These are phyloP conservation scores for Drosophila ogumai DNA, from an alignment of 1,140 invertebrate genomes.

Conservation along the genomic window DNA sequence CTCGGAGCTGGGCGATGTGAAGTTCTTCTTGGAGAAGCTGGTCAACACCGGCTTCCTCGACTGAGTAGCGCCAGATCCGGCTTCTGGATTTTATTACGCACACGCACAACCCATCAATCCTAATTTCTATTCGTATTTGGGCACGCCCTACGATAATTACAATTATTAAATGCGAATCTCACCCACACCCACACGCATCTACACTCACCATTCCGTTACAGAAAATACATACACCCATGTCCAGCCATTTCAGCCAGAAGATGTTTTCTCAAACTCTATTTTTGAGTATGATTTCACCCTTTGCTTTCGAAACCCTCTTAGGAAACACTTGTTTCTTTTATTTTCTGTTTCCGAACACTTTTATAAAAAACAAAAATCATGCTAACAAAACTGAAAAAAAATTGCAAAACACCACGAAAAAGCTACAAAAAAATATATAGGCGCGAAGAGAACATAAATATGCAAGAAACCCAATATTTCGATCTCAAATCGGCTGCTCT, in stretches of 20 bases:
- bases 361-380: slow-evolving; percentile 59
- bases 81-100: slow-evolving; percentile 88
- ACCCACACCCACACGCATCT: slow-evolving; percentile 22
- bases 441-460: slow-evolving; percentile 30
- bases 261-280: slow-evolving; percentile 63
- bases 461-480: slow-evolving; percentile 23
- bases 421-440: slow-evolving; percentile 42
- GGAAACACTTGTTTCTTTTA: slow-evolving; percentile 5
- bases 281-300: slow-evolving; percentile 31
- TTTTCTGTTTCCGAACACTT: slow-evolving; percentile 35
- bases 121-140: slow-evolving; percentile 87
- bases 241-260: slow-evolving; percentile 32
- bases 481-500: slow-evolving; percentile 43
- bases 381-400: slow-evolving; percentile 58
- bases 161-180: slow-evolving; percentile 70
- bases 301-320: slow-evolving; percentile 22
- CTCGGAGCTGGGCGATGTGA: slow-evolving; percentile 97
- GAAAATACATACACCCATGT: slow-evolving; percentile 4
- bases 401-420: slow-evolving; percentile 54
- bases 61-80: slow-evolving; percentile 90
- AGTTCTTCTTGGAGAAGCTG: slow-evolving; percentile 98
- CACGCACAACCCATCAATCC: slow-evolving; percentile 87
- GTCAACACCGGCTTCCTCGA: slow-evolving; percentile 98
- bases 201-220: slow-evolving; percentile 31
- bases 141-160: slow-evolving; percentile 79